Evolutionary conservation across 2,113 vertebrate species (phyloP), one percentile per base, ranked within the genome.

Genomic region (Bubalus kerabau): DNA sequence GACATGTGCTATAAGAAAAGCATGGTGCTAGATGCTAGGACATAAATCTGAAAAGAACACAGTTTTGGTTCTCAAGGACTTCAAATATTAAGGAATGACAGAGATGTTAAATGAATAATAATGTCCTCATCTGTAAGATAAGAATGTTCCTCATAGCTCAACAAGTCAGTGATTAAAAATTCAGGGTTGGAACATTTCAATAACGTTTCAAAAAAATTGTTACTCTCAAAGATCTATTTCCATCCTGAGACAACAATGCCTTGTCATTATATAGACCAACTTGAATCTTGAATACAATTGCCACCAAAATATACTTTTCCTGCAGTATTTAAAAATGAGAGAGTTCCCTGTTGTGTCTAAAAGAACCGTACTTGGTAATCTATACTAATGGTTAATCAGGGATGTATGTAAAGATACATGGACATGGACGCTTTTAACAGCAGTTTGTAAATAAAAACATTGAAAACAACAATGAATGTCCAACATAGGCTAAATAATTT

Each of bases 391-490:
- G 93, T 60, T 57, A 82, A 97, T 40, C n/a, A 60, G 40, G 13
- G 16, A 46, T 64, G 11, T 60, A 9, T 84, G 30, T 14, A 85
- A 90, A 84, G 36, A 57, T 60, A 6, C 3, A 13, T 80, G 23
- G 7, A 48, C 26, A 81, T 28, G 30, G 59, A 40, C 21, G 14
- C 15, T 87, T 30, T 48, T 52, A 83, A 74, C 12, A 52, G 10
- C 32, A 90, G 56, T 94, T 46, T 60, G 24, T 78, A 78, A 96
- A 83, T n/a, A 90, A 96, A 94, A 94, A 64, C n/a, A 57, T 21
- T 43, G 13, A 52, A 83, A 91, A 60, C 4, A 84, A 83, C 2
- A 40, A 43, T 40, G 54, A 92, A 85, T 56, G 5, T 57, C 28
- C 13, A 76, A 59, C 7, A 30, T 2, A 81, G 50, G 19, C 56